These are phyloP conservation scores for Caiman crocodilus DNA, from an alignment of 2,797 vertebrate genomes.

Conservation along the genomic window DNA sequence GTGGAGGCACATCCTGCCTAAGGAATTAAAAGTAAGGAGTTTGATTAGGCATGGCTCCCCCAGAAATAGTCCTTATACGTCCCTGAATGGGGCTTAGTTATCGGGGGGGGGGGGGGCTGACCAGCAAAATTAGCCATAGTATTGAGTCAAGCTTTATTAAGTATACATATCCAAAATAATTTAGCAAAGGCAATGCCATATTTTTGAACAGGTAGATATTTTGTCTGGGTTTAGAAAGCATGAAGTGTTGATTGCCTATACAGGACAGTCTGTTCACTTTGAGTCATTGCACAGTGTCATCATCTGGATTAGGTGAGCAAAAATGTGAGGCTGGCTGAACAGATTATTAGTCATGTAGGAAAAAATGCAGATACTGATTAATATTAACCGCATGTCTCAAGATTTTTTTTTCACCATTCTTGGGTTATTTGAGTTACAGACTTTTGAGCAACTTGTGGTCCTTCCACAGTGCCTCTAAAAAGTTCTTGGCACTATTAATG, in stretches of 20 bases:
- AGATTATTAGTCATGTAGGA: slow-evolving; percentile 59
- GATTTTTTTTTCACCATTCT: slow-evolving; percentile 52
- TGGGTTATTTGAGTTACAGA: slow-evolving; percentile 53
- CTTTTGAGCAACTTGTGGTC: slow-evolving; percentile 64
- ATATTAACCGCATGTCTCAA: slow-evolving; percentile 68
- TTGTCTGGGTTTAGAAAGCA: not conserved
- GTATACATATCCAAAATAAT: not conserved
- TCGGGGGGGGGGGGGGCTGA: not conserved
- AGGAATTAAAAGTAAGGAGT: not conserved
- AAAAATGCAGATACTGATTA: slow-evolving; percentile 63
- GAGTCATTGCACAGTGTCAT: slow-evolving; percentile 50
- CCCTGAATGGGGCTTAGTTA: not conserved
- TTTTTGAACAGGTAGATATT: slow-evolving; percentile 40
- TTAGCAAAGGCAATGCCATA: not conserved
- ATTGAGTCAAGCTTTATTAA: not conserved
- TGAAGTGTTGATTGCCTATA: slow-evolving; percentile 48
- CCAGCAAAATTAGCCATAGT: not conserved
- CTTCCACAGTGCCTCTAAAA: slow-evolving; percentile 37
- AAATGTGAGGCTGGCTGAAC: slow-evolving; percentile 44
- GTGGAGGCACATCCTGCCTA: no score
- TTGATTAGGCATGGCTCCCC: not conserved
- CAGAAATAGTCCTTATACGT: not conserved
- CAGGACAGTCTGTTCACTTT: slow-evolving; percentile 12
- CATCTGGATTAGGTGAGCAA: slow-evolving; percentile 37
- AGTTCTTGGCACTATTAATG: slow-evolving; percentile 47